Evolutionary conservation across 2,888 invertebrate species (phyloP).

Genomic region (Euplexia lucipara): DNA sequence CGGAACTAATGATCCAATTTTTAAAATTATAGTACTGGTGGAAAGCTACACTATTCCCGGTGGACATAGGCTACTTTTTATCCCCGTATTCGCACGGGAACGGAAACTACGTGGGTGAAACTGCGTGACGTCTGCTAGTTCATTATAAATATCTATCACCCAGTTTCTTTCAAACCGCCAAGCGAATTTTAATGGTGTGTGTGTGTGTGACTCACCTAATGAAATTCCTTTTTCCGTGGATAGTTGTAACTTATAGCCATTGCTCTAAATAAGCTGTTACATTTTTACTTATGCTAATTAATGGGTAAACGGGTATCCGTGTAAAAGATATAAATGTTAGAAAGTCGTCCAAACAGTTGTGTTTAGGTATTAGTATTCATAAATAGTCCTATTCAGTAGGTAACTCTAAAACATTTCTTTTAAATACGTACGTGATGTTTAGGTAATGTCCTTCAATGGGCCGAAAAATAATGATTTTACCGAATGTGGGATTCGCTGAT

Average conservation of each 20-base stretch:
- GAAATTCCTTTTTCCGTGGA: no score
- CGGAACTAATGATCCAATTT: no score
- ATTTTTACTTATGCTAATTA: conserved; percentile 31
- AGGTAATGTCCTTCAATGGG: conserved; percentile 11
- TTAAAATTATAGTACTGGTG: no score
- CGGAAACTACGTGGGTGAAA: no score
- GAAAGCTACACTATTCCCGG: no score
- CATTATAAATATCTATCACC: no score
- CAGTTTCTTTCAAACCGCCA: no score
- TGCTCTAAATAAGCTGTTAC: conserved; percentile 15
- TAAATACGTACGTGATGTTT: conserved; percentile 47
- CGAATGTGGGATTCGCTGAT: neutral
- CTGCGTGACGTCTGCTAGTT: no score
- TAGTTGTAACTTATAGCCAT: neutral
- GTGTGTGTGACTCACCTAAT: no score
- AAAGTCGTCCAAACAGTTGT: conserved; percentile 48
- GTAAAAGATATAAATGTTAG: conserved; percentile 45
- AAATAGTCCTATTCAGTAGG: conserved; percentile 42
- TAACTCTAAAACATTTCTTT: conserved; percentile 33
- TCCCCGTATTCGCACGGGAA: no score
- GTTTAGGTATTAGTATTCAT: conserved; percentile 45
- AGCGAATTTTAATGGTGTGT: no score
- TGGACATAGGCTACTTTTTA: no score
- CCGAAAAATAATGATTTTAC: neutral
- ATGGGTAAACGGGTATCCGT: conserved; percentile 34